These are phyloP conservation scores for Brachypodius melanocephalos DNA, from an alignment of 2,113 vertebrate genomes.

Conservation along the genomic window DNA sequence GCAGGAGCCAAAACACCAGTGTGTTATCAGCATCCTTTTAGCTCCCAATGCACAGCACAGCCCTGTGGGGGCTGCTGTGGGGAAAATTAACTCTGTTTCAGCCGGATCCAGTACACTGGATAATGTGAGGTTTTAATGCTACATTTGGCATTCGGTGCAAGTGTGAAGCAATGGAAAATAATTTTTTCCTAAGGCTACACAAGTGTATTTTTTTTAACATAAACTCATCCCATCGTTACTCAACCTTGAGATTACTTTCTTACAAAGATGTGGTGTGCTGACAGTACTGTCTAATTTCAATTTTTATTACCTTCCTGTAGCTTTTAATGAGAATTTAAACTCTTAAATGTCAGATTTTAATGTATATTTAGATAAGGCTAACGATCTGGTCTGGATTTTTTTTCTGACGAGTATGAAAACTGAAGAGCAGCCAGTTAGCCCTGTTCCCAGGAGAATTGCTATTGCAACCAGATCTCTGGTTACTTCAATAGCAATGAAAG, in stretches of 20 bases:
- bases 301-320: slow-evolving; percentile 33
- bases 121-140: neutral
- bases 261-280: neutral
- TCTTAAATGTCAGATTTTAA: slow-evolving; percentile 39
- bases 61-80: neutral
- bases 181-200: neutral
- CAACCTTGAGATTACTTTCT: slow-evolving; percentile 21
- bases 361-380: slow-evolving; percentile 36
- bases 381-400: neutral
- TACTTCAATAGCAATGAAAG: neutral
- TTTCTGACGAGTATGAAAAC: neutral
- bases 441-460: neutral
- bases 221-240: neutral
- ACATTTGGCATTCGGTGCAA: neutral
- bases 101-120: neutral
- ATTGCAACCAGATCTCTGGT: neutral
- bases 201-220: neutral
- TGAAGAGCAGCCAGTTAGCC: neutral
- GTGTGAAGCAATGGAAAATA: neutral
- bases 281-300: neutral
- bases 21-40: neutral
- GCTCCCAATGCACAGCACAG: neutral
- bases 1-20: rapidly evolving
- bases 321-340: slow-evolving; percentile 39
- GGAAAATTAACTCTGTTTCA: neutral